Conservation (phyloP, 2,888 invertebrate species). For the Caradrina kadenii region DNA sequence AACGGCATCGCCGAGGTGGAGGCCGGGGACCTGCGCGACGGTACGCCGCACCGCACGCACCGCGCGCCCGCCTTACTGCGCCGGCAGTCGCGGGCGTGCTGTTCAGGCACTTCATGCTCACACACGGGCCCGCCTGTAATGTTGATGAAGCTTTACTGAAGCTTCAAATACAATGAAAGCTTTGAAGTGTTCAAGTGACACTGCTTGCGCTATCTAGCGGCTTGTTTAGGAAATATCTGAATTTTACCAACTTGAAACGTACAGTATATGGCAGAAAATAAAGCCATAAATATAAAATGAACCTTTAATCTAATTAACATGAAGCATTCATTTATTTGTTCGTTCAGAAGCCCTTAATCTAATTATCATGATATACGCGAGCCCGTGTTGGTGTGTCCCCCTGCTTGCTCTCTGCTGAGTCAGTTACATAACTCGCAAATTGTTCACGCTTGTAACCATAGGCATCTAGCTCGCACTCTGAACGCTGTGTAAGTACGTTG, state of each 20-base stretch:
- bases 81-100: neutral
- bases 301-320: too few species aligned
- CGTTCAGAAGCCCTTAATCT: too few species aligned
- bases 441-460: constrained; percentile 5
- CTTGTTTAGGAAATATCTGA: neutral
- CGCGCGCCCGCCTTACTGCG: neutral
- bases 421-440: constrained; percentile 1
- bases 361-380: neutral
- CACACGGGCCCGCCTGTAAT: neutral
- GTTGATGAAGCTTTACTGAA: neutral
- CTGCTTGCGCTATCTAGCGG: constrained; percentile 18
- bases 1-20: constrained; percentile 97
- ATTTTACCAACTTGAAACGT: neutral
- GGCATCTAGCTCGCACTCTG: neutral
- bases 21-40: constrained; percentile 95
- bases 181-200: neutral
- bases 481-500: constrained; percentile 3
- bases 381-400: neutral
- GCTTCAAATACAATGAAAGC: neutral
- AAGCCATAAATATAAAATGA: too few species aligned
- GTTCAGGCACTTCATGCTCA: neutral
- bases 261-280: neutral
- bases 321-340: too few species aligned
- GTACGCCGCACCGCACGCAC: constrained; percentile 47
- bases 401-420: neutral